Base-by-base conservation (phyloP, 2,888 invertebrate genomes). In the Lutraria lutraria region DNA sequence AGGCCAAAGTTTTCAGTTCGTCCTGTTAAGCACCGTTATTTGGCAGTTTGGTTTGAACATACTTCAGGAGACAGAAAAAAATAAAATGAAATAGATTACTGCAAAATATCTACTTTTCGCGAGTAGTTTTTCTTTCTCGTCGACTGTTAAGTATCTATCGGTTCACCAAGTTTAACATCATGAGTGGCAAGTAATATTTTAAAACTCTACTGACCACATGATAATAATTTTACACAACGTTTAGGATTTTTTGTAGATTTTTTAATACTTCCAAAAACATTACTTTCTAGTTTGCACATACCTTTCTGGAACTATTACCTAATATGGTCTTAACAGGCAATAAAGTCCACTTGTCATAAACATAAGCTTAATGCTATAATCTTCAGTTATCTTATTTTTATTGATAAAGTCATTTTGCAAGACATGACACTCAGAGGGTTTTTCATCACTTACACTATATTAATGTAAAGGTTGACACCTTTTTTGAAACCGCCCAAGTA, bases 401-500 rank as follows among this genome's bases (percentile, higher is more conserved):
- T 76, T 76, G 76, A 76, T 76, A 34, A 31, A 34, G 76, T 34
- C 29, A 76, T 76, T 76, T 31, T 76, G 19, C 76, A 34, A 76
- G 76, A 76, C 31, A 76, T 76, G 76, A 76, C 76, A 76, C 76
- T 76, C 31, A 3, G 34, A 6, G 76, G 13, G 76, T 76, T 76
- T 76, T 76, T 76, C 76, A 34, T 76, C 2, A 15, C 76, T 4
- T 34, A 76, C 76, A 76, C 76, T 34, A 34, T 31, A 31, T 76
- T 25, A 76, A 76, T 16, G 25, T 31, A 76, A 76, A 76, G 76
- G 76, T 76, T 31, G 15, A 76, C 76, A 76, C 76, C 76, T 76
- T 76, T 76, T 76, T 76, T 76, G 31, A 31, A 34, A 34, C 76
- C 76, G 76, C 76, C 76, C 76, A 76, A 76, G 76, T 31, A 15